phyloP scores from a whole-genome alignment of 2,888 invertebrate genomes.

The Axea sp. region DNA sequence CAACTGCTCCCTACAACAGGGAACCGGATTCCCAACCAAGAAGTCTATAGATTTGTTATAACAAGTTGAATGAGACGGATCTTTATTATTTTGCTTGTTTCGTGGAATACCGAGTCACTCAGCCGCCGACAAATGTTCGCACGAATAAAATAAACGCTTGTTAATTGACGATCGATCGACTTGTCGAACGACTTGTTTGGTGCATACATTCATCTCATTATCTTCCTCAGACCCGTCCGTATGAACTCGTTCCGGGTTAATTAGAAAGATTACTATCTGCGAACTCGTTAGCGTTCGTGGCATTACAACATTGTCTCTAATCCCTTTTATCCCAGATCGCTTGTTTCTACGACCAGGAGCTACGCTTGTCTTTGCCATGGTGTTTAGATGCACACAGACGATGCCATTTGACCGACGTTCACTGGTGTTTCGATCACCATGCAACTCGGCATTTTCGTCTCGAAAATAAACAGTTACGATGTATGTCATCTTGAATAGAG shows the following conservation, averaged over 20 bases:
- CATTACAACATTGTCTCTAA: conserved; percentile 32
- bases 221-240: conserved; percentile 9
- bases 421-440: neutral
- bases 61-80: neutral
- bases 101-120: neutral
- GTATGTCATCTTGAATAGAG: neutral
- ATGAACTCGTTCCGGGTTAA: conserved; percentile 54
- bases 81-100: conserved; percentile 2
- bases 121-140: conserved; percentile 33
- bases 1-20: conserved; percentile 13
- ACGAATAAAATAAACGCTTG: conserved; percentile 43
- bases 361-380: too few relatives aligned
- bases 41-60: neutral
- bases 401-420: too few relatives aligned
- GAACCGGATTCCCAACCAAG: conserved; percentile 9
- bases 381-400: too few relatives aligned
- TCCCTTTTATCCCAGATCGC: conserved; percentile 10
- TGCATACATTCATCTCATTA: conserved; percentile 56
- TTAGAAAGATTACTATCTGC: conserved; percentile 56
- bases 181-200: conserved; percentile 49
- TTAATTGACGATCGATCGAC: conserved; percentile 50
- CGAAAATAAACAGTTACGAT: conserved; percentile 5
- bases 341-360: conserved; percentile 4
- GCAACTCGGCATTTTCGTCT: neutral
- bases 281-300: conserved; percentile 30